Evolutionary conservation across 2,113 vertebrate genomes (phyloP).

Genomic region (Perca schrenkii): DNA sequence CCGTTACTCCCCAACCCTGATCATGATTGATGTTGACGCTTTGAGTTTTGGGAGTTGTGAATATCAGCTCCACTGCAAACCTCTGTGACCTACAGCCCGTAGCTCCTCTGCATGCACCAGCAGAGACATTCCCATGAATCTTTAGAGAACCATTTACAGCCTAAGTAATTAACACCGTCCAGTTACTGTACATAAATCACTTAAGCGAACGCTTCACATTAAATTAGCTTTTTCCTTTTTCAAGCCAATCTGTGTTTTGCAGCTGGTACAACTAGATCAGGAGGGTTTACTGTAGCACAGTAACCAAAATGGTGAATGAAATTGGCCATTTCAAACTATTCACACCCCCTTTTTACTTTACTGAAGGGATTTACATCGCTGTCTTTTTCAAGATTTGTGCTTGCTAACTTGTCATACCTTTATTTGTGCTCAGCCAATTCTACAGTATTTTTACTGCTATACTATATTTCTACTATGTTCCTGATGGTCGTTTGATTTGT

Average conservation of each 20-base stretch:
- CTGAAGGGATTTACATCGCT: background rate
- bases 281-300: background rate
- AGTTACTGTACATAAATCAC: background rate
- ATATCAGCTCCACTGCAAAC: background rate
- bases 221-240: background rate
- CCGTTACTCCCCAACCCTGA: too few relatives aligned
- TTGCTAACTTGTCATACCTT: background rate
- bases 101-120: background rate
- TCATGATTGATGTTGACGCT: background rate
- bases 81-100: background rate
- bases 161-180: background rate
- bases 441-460: background rate
- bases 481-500: background rate
- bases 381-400: background rate
- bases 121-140: background rate
- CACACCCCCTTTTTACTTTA: background rate
- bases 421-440: background rate
- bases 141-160: constrained; percentile 6
- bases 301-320: background rate
- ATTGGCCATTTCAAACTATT: background rate
- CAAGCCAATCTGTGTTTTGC: background rate
- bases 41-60: background rate
- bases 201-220: too few relatives aligned
- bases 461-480: background rate
- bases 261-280: background rate